A percentile compares a stretch with the other conserved stretches of the same genome.
Evolutionary conservation across 1,140 invertebrate species (phyloP).

Genomic region (Latrodectus geometricus): DNA sequence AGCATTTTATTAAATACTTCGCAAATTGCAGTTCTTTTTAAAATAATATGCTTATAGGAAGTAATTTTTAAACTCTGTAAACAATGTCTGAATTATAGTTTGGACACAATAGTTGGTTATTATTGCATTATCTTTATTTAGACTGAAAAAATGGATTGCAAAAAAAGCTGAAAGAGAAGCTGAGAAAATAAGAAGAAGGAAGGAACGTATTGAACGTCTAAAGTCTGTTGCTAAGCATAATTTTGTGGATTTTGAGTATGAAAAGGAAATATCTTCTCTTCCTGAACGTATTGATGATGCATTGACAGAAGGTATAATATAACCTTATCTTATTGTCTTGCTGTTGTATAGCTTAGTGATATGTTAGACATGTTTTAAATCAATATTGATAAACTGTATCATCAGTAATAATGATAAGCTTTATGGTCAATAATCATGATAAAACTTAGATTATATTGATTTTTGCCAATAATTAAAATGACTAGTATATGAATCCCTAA

Average conservation of each 20-base stretch:
- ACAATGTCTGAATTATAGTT: neutral
- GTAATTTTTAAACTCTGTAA: neutral
- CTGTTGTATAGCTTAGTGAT: too few species aligned
- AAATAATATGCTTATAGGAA: neutral
- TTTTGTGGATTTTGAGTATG: conserved; percentile 81
- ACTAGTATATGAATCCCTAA: too few species aligned
- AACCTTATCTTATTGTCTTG: too few species aligned
- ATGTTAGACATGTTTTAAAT: too few species aligned
- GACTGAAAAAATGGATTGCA: conserved; percentile 87
- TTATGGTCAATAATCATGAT: too few species aligned
- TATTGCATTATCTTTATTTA: conserved; percentile 56
- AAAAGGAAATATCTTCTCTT: conserved; percentile 80
- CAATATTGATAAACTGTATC: too few species aligned
- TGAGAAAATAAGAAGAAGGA: conserved; percentile 77
- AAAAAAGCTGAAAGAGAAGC: conserved; percentile 82
- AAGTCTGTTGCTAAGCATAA: conserved; percentile 64
- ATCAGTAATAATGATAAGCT: too few species aligned
- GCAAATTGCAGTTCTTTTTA: neutral
- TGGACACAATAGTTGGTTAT: neutral
- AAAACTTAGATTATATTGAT: too few species aligned
- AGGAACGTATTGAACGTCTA: conserved; percentile 83
- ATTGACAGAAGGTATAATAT: conserved; percentile 77
- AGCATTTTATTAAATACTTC: too few species aligned
- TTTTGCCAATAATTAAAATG: too few species aligned
- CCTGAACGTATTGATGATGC: conserved; percentile 85